Evolutionary conservation across 2,113 vertebrate species (phyloP).

Genomic region (Hymenochirus boettgeri): DNA sequence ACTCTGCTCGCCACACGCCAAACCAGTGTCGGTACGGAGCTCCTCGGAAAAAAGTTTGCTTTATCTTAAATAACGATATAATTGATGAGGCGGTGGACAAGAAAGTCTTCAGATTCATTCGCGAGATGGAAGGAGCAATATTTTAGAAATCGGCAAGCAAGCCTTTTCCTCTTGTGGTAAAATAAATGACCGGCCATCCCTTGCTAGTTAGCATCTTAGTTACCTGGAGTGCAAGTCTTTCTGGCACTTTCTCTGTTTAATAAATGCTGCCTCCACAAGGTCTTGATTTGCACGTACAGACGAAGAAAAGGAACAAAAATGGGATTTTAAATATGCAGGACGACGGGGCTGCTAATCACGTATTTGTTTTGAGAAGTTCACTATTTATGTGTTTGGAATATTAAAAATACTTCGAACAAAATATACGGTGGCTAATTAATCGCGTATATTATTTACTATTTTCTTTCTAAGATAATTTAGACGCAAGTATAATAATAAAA

Average conservation of each 20-base stretch:
- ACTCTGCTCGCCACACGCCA: slow-evolving; percentile 51
- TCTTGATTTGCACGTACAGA: slow-evolving; percentile 58
- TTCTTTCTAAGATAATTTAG: slow-evolving; percentile 6
- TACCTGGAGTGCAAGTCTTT: slow-evolving; percentile 57
- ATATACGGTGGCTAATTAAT: slow-evolving; percentile 61
- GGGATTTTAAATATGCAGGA: slow-evolving; percentile 71
- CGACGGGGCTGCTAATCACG: slow-evolving; percentile 68
- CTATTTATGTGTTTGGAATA: slow-evolving; percentile 61
- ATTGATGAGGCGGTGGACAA: slow-evolving; percentile 53
- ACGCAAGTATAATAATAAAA: neutral
- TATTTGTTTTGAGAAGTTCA: slow-evolving; percentile 72
- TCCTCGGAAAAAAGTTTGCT: slow-evolving; percentile 58
- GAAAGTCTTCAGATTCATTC: slow-evolving; percentile 56
- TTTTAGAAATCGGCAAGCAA: slow-evolving; percentile 42
- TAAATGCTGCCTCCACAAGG: slow-evolving; percentile 70
- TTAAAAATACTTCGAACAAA: slow-evolving; percentile 50
- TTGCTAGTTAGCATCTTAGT: slow-evolving; percentile 57
- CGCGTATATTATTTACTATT: slow-evolving; percentile 37
- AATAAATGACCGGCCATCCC: slow-evolving; percentile 52
- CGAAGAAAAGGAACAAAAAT: slow-evolving; percentile 69
- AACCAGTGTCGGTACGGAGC: slow-evolving; percentile 45
- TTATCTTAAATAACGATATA: slow-evolving; percentile 54
- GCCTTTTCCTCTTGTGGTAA: slow-evolving; percentile 32
- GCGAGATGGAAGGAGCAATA: slow-evolving; percentile 51
- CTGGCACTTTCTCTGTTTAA: slow-evolving; percentile 65